These are phyloP conservation scores for Melinaea menophilus DNA, from an alignment of 2,888 invertebrate species.

Conservation along the genomic window DNA sequence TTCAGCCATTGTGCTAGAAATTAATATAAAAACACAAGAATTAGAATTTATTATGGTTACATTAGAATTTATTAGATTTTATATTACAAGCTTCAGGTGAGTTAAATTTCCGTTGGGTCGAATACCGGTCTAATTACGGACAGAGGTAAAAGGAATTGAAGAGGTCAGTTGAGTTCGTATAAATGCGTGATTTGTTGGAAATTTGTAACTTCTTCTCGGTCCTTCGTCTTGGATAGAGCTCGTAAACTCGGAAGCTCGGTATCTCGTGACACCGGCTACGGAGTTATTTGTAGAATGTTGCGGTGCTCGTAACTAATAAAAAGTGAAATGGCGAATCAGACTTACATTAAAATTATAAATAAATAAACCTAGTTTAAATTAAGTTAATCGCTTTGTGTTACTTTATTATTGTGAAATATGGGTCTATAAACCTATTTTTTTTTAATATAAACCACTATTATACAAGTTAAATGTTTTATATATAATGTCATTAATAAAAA, in stretches of 20 bases:
- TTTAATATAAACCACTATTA: too few species aligned
- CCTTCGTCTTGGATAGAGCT: slow-evolving; percentile 56
- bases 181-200: slow-evolving; percentile 70
- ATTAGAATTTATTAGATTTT: slow-evolving; percentile 49
- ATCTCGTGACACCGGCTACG: slow-evolving; percentile 59
- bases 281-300: slow-evolving; percentile 72
- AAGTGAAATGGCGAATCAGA: slow-evolving; percentile 27
- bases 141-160: slow-evolving; percentile 41
- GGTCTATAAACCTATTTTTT: too few species aligned
- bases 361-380: too few species aligned
- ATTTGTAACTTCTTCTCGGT: slow-evolving; percentile 74
- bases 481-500: too few species aligned
- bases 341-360: too few species aligned
- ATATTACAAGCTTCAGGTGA: slow-evolving; percentile 43
- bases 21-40: too few species aligned
- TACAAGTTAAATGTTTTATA: too few species aligned
- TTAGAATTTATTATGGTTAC: slow-evolving; percentile 46
- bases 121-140: slow-evolving; percentile 48
- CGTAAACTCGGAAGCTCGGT: slow-evolving; percentile 72
- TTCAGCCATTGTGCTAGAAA: too few species aligned
- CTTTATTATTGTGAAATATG: too few species aligned
- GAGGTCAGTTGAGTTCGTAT: slow-evolving; percentile 68
- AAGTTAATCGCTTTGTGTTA: too few species aligned
- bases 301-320: slow-evolving; percentile 37
- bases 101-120: slow-evolving; percentile 26